A percentile compares a stretch with the other conserved stretches of the same genome.
Evolutionary conservation across 2,113 vertebrate species (phyloP).

Genomic region (Leptodactylus fuscus): DNA sequence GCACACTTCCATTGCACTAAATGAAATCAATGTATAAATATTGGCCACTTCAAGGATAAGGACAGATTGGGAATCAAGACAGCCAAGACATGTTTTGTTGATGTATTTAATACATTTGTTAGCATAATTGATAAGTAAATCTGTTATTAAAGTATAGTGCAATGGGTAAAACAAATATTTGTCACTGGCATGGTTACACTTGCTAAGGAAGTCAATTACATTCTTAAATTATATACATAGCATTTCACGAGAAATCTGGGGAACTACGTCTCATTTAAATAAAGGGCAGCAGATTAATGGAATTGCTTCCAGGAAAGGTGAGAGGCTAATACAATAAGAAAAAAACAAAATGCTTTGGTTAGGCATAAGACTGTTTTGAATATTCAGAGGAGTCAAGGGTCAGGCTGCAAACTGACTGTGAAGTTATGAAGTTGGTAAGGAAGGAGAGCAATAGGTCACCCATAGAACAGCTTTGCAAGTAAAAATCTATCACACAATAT

Average conservation of each 20-base stretch:
- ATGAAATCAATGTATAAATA: not conserved
- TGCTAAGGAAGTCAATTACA: conserved; percentile 25
- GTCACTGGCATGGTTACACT: not conserved
- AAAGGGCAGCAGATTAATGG: conserved; percentile 42
- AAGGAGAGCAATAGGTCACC: conserved; percentile 9
- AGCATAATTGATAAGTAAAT: conserved; percentile 14
- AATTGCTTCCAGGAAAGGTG: conserved; percentile 46
- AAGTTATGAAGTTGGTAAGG: conserved; percentile 20
- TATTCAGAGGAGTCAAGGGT: conserved; percentile 41
- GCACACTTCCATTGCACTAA: too few species aligned
- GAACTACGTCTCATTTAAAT: conserved; percentile 41
- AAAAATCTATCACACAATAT: not conserved
- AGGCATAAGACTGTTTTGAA: conserved; percentile 35
- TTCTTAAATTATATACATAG: conserved; percentile 35
- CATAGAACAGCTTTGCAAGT: not conserved
- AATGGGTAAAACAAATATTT: conserved; percentile 18
- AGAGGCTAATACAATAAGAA: conserved; percentile 48
- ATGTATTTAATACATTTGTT: not conserved
- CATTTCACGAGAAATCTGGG: conserved; percentile 12
- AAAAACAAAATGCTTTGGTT: conserved; percentile 36
- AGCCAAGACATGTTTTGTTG: not conserved
- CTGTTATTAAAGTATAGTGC: not conserved
- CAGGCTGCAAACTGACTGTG: conserved; percentile 27
- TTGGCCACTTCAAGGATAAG: not conserved
- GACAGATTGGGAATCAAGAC: not conserved